These are phyloP conservation scores for Calliscelio sp. DNA, from an alignment of 2,888 invertebrate genomes.

Conservation along the genomic window DNA sequence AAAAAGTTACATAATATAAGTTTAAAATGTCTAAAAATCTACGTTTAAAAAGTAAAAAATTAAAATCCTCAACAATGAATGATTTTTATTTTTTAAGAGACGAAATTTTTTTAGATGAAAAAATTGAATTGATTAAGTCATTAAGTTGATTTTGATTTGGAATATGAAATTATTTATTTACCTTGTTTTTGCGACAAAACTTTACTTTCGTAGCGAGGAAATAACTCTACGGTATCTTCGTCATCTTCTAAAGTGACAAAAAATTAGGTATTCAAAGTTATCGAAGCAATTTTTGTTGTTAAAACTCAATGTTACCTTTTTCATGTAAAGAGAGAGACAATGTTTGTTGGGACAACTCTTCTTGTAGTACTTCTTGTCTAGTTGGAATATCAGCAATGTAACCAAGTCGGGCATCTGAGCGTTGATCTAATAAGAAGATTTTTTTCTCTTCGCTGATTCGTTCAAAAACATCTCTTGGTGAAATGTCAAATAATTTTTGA, in stretches of 20 bases:
- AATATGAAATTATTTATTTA: slow-evolving; percentile 14
- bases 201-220: slow-evolving; percentile 14
- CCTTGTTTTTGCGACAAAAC: slow-evolving; percentile 14
- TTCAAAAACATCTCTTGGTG: slow-evolving; percentile 60
- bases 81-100: slow-evolving; percentile 11
- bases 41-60: slow-evolving; percentile 16
- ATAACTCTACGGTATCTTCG: slow-evolving; percentile 11
- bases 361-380: background rate
- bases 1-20: slow-evolving; percentile 9
- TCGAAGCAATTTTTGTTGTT: slow-evolving; percentile 11
- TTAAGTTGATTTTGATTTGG: slow-evolving; percentile 9
- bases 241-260: slow-evolving; percentile 6
- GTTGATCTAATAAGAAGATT: slow-evolving; percentile 40
- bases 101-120: slow-evolving; percentile 6
- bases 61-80: slow-evolving; percentile 9
- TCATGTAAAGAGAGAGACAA: background rate
- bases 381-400: slow-evolving; percentile 30
- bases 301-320: slow-evolving; percentile 1
- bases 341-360: slow-evolving; percentile 13
- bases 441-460: slow-evolving; percentile 39
- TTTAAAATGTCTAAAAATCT: slow-evolving; percentile 11
- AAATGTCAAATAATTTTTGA: slow-evolving; percentile 70
- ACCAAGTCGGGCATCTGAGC: slow-evolving; percentile 35
- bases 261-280: slow-evolving; percentile 13
- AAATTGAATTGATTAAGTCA: slow-evolving; percentile 9